Evolutionary conservation across 1,140 invertebrate genomes (phyloP).

Genomic region (Phymorhynchus buccinoides): DNA sequence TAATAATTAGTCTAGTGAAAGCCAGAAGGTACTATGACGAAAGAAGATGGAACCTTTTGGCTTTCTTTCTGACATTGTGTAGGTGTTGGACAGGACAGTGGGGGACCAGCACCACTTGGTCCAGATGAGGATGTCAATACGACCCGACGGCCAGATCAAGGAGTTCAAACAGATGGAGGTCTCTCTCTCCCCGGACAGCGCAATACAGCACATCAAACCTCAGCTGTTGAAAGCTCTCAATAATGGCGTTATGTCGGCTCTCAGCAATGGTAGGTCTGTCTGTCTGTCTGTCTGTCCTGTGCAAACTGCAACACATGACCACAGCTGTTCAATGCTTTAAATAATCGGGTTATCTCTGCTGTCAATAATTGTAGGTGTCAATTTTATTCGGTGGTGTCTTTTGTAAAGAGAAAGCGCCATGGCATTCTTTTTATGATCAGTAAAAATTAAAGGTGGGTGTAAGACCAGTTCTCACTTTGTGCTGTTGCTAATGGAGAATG

Average conservation of each 20-base stretch:
- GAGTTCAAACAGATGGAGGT: constrained; percentile 56
- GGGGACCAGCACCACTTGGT: constrained; percentile 61
- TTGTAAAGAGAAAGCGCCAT: no score
- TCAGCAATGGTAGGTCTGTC: constrained; percentile 61
- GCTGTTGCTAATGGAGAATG: no score
- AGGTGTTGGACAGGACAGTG: constrained; percentile 80
- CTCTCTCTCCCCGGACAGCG: constrained; percentile 41
- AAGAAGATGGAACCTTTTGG: background rate
- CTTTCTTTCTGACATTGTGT: background rate
- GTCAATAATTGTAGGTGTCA: no score
- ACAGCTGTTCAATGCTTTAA: no score
- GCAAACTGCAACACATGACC: no score
- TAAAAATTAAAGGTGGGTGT: no score
- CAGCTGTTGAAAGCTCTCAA: constrained; percentile 74
- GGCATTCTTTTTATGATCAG: no score
- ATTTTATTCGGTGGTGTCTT: no score
- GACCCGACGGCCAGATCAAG: constrained; percentile 40
- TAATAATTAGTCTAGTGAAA: background rate
- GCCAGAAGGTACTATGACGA: background rate
- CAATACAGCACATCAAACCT: constrained; percentile 56
- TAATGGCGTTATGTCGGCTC: constrained; percentile 73
- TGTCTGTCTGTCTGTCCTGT: background rate
- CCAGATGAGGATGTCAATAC: constrained; percentile 57
- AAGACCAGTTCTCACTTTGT: no score
- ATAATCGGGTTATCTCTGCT: no score